Percentiles rank a stretch among this genome's conserved stretches.
Evolutionary conservation across 2,888 invertebrate genomes (phyloP).

Genomic region (Hyposoter dolosus): DNA sequence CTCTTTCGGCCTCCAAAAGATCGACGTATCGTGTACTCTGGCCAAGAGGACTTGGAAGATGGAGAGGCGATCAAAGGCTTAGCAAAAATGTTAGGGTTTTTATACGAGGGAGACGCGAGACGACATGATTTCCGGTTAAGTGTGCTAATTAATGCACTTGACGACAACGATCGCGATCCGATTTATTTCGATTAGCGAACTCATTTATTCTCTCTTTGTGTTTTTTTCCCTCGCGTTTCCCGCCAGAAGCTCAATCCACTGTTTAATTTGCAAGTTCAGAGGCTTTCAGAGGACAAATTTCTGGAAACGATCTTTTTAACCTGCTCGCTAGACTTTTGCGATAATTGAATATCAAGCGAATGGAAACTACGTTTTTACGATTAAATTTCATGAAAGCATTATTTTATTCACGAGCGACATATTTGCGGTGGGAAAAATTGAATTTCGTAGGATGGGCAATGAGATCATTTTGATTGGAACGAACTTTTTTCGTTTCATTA

Average conservation of each 20-base stretch:
- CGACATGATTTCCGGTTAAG: conserved; percentile 41
- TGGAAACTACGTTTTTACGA: not conserved
- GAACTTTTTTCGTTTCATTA: not conserved
- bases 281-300: too few species aligned
- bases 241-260: not conserved
- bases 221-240: not conserved
- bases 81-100: conserved; percentile 35
- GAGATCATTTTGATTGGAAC: not conserved
- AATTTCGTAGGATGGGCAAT: not conserved
- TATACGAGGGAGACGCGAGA: conserved; percentile 4
- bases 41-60: conserved; percentile 11
- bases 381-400: not conserved
- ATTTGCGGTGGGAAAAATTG: not conserved
- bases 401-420: not conserved
- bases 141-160: conserved; percentile 2
- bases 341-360: not conserved
- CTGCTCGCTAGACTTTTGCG: not conserved
- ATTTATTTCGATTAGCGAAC: not conserved
- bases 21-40: conserved; percentile 55
- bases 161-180: conserved; percentile 15
- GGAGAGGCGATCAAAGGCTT: conserved; percentile 17
- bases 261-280: too few species aligned
- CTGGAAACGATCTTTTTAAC: too few species aligned
- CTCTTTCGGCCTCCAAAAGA: conserved; percentile 59
- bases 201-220: not conserved